Evolutionary conservation across 1,140 invertebrate genomes (phyloP), one percentile per base, ranked within the genome.

Genomic region (Adoxophyes honmai): DNA sequence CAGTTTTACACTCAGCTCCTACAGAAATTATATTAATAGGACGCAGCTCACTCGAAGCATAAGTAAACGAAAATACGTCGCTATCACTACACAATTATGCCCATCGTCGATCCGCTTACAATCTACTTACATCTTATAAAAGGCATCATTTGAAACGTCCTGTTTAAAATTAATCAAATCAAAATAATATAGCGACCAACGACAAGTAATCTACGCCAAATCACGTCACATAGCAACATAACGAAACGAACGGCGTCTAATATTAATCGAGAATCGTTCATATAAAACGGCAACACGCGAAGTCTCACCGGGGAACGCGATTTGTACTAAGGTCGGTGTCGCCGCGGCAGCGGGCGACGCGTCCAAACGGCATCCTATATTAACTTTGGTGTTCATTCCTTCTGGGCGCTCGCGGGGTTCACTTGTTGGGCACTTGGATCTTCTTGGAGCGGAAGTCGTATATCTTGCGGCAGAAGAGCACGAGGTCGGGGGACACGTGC

Each of bases 401-500:
- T 54, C 7, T 42, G n/a, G n/a, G 9, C 13, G 48, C 15, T 4
- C 6, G 36, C 16, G 16, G 37, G 13, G 55, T 67, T 86, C 83
- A 88, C 59, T 88, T 86, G 68, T 81, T 86, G 11, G 85, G 81
- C 4, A 78, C 75, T 54, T 84, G 80, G 54, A 96, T 92, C 65
- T 94, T 93, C 70, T 94, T 95, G 59, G 96, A 94, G 56, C 97
- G 92, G 89, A 97, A 98, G 86, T 99, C 98, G 88, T 98, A 99
- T 33, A 98, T 96, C 66, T 95, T 94, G 11, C 96, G 93, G 89
- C 97, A 98, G 89, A 98, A 96, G 71, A 98, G 96, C 1, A 99
- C 95, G 81, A 96, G 93, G 64, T 98, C 97, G 4, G 94, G 91
- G 55, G 93, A 91, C 21, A 95, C 94, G 36, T 91, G 81, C 6